phyloP scores from a whole-genome alignment of 2,888 invertebrate genomes.

The Drosophila lacicola region DNA sequence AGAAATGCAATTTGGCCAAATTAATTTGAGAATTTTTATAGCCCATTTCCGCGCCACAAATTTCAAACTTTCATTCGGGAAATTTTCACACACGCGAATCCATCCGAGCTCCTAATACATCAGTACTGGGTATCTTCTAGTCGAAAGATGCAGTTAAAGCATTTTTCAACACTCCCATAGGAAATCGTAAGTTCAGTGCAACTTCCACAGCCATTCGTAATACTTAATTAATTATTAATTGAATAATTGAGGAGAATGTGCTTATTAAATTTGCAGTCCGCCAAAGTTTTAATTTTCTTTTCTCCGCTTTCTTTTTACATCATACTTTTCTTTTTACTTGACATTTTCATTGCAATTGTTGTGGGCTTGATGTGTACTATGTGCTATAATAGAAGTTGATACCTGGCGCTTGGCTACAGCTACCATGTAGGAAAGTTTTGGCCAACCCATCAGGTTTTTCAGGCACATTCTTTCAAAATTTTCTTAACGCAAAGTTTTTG shows the following conservation, averaged over 20 bases:
- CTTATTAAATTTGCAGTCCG: slow-evolving; percentile 38
- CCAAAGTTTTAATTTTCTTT: slow-evolving; percentile 25
- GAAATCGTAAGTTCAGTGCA: slow-evolving; percentile 6
- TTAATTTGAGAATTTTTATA: too few species aligned
- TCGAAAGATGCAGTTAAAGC: not conserved
- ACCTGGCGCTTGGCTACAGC: slow-evolving; percentile 26
- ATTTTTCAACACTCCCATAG: not conserved
- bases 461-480: slow-evolving; percentile 67
- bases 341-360: slow-evolving; percentile 13
- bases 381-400: slow-evolving; percentile 9
- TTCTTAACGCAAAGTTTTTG: slow-evolving; percentile 75
- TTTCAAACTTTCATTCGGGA: too few species aligned
- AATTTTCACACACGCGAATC: too few species aligned
- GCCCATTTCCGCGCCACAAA: too few species aligned
- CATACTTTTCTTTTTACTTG: not conserved
- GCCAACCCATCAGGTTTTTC: slow-evolving; percentile 57
- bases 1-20: too few species aligned
- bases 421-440: slow-evolving; percentile 47
- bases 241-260: slow-evolving; percentile 25
- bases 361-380: not conserved
- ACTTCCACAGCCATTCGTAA: too few species aligned
- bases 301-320: not conserved
- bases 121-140: too few species aligned
- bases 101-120: too few species aligned
- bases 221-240: slow-evolving; percentile 5